Evolutionary conservation across 2,888 invertebrate species (phyloP), one percentile per base, ranked within the genome.

Genomic region (Philhelius pedissequus): DNA sequence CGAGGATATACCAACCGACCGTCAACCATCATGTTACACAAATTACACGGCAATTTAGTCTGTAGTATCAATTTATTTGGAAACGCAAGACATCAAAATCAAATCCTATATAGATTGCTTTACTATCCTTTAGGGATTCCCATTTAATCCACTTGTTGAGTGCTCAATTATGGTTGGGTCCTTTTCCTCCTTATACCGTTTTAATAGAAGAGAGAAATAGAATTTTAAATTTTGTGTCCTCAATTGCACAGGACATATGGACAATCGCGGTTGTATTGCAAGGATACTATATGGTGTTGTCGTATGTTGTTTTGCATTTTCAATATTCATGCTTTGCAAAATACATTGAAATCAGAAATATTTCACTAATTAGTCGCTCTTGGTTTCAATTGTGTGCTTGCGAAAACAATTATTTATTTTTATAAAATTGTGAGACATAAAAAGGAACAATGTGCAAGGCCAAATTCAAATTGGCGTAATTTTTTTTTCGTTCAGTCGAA

Each of bases 21-120:
- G 5, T 40, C 15, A 60, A 60, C 27, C 27, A 18, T 48, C 27
- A 18, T 48, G 30, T 64, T 70, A 64, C 56, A 66, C 45, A 45
- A 83, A 83, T 83, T 74, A 83, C 70, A 74, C 75, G 58, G 70
- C 83, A 83, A 79, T 79, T 78, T 75, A 45, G 64, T 58, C 56
- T 43, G 43, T 15, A 70, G 83, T 70, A 75, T 75, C 83, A 74
- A 74, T 79, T 83, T 83, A 83, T 78, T 69, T 35, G 50, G 45
- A 58, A 40, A 68, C 71, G 32, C 60, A 43, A 43, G 60, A 62
- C 60, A 74, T 74, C 69, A 50, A 69, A 64, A 74, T 69, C 56
- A 74, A 74, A 69, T 83, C 73, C 62, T 48, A 27, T 69, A 27
- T 69, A 43, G 45, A 9, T 56, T 40, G 56, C 64, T 32, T 64